These are phyloP conservation scores for Vulpes ferrilata DNA, from an alignment of 2,113 vertebrate genomes.

Conservation along the genomic window DNA sequence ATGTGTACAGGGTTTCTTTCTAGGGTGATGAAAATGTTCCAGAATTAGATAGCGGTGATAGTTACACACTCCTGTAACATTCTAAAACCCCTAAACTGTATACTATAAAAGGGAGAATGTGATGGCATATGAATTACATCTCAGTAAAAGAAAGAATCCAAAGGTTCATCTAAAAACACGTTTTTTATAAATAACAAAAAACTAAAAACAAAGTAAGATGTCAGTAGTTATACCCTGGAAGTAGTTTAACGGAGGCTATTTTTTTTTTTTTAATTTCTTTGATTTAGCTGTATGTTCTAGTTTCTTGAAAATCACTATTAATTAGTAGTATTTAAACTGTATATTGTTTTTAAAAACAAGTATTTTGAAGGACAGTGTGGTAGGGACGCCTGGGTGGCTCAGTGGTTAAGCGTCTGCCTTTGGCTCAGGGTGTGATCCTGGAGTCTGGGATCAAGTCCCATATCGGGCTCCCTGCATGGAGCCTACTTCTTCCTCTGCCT, in stretches of 20 bases:
- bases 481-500: too few species aligned
- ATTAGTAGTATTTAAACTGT: not conserved
- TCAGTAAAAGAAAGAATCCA: constrained; percentile 24
- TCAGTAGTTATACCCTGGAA: not conserved
- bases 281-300: constrained; percentile 16
- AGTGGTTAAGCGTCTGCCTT: too few species aligned
- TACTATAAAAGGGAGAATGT: not conserved
- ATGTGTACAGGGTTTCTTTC: not conserved
- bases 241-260: not conserved
- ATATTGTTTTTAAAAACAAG: not conserved
- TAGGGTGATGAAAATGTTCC: not conserved
- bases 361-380: not conserved
- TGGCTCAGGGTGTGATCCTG: too few species aligned
- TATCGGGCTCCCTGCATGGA: too few species aligned
- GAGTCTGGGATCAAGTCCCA: too few species aligned
- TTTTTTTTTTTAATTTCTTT: not conserved
- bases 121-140: not conserved
- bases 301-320: constrained; percentile 14
- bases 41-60: not conserved
- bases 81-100: not conserved
- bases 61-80: not conserved
- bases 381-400: too few species aligned
- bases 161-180: not conserved
- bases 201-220: not conserved
- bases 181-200: not conserved